Conservation (phyloP, 1,140 invertebrate genomes). For the Ruditapes philippinarum region DNA sequence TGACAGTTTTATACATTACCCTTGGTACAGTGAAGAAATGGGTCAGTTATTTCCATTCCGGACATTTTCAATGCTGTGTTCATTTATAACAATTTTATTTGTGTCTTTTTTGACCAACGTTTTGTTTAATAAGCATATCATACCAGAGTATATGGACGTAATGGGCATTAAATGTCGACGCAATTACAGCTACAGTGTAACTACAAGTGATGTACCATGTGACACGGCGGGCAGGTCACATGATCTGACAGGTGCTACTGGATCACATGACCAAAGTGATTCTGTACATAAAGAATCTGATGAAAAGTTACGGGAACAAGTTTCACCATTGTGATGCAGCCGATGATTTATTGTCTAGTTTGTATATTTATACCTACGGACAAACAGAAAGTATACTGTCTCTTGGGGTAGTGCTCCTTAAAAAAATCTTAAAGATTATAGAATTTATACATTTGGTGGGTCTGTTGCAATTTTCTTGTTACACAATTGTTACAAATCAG, state of each 20-base stretch:
- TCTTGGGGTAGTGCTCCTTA: no score
- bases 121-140: constrained; percentile 43
- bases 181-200: not conserved
- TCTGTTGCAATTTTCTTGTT: no score
- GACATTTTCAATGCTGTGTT: constrained; percentile 79
- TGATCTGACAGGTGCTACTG: not conserved
- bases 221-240: not conserved
- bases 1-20: constrained; percentile 80
- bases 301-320: not conserved
- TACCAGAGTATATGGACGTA: constrained; percentile 41
- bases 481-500: no score
- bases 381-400: no score
- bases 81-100: constrained; percentile 71
- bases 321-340: not conserved
- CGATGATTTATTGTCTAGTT: no score
- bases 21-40: constrained; percentile 72
- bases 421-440: no score
- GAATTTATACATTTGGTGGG: no score
- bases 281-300: not conserved
- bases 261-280: not conserved
- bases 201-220: not conserved
- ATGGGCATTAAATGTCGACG: not conserved
- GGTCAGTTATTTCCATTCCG: constrained; percentile 83
- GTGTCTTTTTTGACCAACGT: constrained; percentile 71
- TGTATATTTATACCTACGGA: no score